Evolutionary conservation across 2,113 vertebrate genomes (phyloP).

Genomic region (Hippocampus barbouri): DNA sequence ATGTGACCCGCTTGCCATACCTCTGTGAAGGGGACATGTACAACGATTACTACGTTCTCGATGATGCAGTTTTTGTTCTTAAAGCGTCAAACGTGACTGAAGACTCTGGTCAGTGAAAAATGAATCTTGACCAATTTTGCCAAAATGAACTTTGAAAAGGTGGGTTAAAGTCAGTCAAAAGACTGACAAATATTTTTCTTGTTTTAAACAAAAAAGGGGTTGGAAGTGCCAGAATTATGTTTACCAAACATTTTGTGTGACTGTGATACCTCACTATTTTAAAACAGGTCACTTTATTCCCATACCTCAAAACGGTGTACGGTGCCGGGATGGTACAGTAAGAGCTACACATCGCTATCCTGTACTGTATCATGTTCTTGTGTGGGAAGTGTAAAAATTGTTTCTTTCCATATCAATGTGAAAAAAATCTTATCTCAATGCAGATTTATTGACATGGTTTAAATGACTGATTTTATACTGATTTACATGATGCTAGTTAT

Average conservation of each 20-base stretch:
- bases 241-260: conserved; percentile 35
- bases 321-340: background rate
- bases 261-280: conserved; percentile 32
- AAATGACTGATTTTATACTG: background rate
- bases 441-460: background rate
- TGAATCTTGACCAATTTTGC: background rate
- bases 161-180: background rate
- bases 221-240: conserved; percentile 40
- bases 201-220: background rate
- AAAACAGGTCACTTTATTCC: background rate
- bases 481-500: background rate
- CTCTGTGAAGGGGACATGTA: conserved; percentile 98
- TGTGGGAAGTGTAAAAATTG: background rate
- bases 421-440: background rate
- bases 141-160: background rate
- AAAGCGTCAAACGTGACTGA: conserved; percentile 57
- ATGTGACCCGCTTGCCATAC: conserved; percentile 92
- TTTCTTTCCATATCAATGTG: background rate
- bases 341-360: background rate
- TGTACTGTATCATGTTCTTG: background rate
- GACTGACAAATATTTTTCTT: background rate
- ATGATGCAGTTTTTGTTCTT: conserved; percentile 93
- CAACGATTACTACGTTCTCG: conserved; percentile 92
- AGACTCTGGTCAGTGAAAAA: conserved; percentile 10
- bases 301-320: background rate